Evolutionary conservation across 2,888 invertebrate genomes (phyloP), one percentile per base, ranked within the genome.

Genomic region (Timema cristinae): DNA sequence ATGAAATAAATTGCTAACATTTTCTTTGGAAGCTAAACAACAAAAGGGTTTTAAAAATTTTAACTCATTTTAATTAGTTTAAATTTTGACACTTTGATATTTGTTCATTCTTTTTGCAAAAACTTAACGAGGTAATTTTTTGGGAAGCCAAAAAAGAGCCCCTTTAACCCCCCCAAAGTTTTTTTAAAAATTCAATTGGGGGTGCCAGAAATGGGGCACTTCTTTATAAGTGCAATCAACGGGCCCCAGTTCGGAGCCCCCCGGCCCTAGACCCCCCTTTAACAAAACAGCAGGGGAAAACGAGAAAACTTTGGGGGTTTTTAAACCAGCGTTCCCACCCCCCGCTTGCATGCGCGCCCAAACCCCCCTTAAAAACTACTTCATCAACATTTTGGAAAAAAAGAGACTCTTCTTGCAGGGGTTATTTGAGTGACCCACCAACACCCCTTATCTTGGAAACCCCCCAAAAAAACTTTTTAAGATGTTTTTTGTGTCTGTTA

Each of bases 211-310:
- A 86, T 98, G 77, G 86, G 97, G 61, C 97, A 98, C 81, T 98
- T 97, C 82, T 86, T 98, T 98, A 98, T 83, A 98, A 98, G 83
- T 94, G 94, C 76, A 93, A 92, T 91, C 91, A 8, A 93, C 94
- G 0, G 94, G n/a, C n/a, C 95, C 0, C 98, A 98, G 81, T 90
- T 94, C 76, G 95, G 78, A 91, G 93, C 70, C 95, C 97, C 0
- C n/a, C n/a, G n/a, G 90, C 87, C 77, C 81, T 89, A 72, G 87
- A 88, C 77, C 85, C 90, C 15, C 93, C 94, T 0, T 94, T n/a
- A n/a, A 94, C 78, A 84, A 85, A 52, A 85, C 83, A 2, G 79
- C 82, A 56, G 84, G 83, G 66, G 86, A 88, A 76, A 82, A 82
- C 71, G 81, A 81, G 71, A 81, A 83, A 13, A 79, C 87, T 78